A percentile compares a stretch with the other conserved stretches of the same genome.
These are phyloP conservation scores for Philereme transversata DNA, from an alignment of 2,888 invertebrate genomes.

Conservation along the genomic window DNA sequence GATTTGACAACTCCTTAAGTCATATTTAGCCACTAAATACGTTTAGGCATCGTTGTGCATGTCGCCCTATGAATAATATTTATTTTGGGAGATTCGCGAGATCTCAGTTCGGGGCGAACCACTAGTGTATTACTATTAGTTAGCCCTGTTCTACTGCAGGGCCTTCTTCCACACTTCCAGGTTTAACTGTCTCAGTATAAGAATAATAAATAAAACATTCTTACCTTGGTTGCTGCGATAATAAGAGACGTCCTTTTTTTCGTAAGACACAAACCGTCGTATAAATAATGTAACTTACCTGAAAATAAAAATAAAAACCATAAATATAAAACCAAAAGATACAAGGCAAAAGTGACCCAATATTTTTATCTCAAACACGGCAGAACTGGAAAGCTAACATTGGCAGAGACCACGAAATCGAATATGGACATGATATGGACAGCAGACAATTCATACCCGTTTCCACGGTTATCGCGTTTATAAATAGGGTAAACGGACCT, in stretches of 20 bases:
- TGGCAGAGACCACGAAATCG: constrained; percentile 30
- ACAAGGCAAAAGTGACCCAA: constrained; percentile 3
- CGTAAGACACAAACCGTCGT: background rate
- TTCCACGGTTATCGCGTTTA: constrained; percentile 44
- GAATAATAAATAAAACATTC: too few relatives aligned
- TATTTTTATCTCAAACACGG: constrained; percentile 6
- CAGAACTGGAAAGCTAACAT: constrained; percentile 21
- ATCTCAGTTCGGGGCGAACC: too few relatives aligned
- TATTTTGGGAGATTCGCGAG: too few relatives aligned
- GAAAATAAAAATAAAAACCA: constrained; percentile 17
- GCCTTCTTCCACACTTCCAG: too few relatives aligned
- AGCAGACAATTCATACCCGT: constrained; percentile 43
- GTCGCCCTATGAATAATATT: too few relatives aligned
- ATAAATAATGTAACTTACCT: constrained; percentile 22
- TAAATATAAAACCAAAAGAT: constrained; percentile 1
- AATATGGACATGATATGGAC: constrained; percentile 42
- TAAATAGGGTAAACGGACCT: constrained; percentile 50
- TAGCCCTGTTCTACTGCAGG: too few relatives aligned
- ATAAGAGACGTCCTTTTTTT: background rate
- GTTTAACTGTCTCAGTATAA: too few relatives aligned
- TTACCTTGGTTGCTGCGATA: too few relatives aligned
- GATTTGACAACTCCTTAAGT: too few relatives aligned
- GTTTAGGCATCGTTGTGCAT: too few relatives aligned
- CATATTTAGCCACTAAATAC: too few relatives aligned
- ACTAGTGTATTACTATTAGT: too few relatives aligned